Conservation (phyloP, 2,797 vertebrate species). For the Dryobates pubescens region DNA sequence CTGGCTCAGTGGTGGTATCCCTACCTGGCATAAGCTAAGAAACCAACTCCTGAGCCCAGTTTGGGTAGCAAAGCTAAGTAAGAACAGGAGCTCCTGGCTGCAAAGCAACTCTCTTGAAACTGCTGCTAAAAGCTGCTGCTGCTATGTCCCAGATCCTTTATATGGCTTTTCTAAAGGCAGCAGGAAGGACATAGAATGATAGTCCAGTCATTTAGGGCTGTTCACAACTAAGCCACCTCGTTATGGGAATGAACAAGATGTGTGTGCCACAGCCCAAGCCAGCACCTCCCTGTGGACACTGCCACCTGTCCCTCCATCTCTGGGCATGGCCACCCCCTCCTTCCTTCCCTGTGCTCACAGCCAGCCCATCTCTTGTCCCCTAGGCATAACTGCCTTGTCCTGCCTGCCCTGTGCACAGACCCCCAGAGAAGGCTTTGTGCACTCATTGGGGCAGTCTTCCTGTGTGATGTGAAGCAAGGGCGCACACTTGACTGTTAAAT, state of each 20-base stretch:
- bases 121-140: background rate
- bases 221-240: background rate
- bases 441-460: background rate
- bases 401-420: background rate
- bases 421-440: background rate
- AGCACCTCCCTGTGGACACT: background rate
- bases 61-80: background rate
- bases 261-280: accelerated
- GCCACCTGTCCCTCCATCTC: background rate
- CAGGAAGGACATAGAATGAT: background rate
- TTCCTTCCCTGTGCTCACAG: background rate
- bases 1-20: background rate
- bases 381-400: accelerated
- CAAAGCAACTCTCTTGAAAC: background rate
- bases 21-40: background rate
- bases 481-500: background rate
- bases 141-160: background rate
- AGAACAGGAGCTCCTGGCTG: background rate
- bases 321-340: background rate
- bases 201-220: background rate
- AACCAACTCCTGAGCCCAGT: background rate
- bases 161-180: background rate
- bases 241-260: background rate
- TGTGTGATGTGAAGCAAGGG: background rate
- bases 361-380: background rate